phyloP scores from a whole-genome alignment of 2,888 invertebrate genomes.

The Lucinisca nassula region DNA sequence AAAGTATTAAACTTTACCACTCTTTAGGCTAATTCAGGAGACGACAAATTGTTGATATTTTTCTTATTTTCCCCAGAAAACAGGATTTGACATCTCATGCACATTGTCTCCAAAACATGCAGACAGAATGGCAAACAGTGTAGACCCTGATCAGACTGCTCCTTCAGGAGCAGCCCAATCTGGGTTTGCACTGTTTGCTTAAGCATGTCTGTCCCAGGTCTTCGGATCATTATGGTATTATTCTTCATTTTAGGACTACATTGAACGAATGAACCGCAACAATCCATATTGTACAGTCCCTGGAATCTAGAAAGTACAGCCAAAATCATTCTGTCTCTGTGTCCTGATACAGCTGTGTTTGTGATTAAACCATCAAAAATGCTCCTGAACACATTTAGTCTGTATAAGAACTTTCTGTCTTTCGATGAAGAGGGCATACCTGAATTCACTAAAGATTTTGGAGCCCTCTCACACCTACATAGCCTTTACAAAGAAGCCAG shows the following conservation, averaged over 20 bases:
- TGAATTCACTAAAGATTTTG: constrained; percentile 92
- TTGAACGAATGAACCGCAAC: constrained; percentile 93
- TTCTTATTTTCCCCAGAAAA: no score
- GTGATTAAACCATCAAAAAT: constrained; percentile 90
- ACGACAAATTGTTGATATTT: no score
- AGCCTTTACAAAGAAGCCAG: constrained; percentile 88
- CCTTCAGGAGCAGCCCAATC: no score
- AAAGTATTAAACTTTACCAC: no score
- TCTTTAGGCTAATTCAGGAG: no score
- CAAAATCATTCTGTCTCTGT: constrained; percentile 91
- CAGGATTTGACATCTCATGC: no score
- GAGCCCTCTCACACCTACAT: constrained; percentile 93
- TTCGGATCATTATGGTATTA: no score
- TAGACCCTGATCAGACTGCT: no score
- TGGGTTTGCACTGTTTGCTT: no score
- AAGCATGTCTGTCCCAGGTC: no score
- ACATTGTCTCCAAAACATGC: no score
- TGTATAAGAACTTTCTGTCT: constrained; percentile 96
- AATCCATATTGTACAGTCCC: constrained; percentile 91
- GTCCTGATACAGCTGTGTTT: constrained; percentile 89
- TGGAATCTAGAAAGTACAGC: constrained; percentile 95
- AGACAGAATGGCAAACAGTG: no score
- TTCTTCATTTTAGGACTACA: constrained; percentile 91
- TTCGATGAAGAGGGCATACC: constrained; percentile 93
- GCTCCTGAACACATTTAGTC: constrained; percentile 95